Evolutionary conservation across 2,113 vertebrate species (phyloP).

Genomic region (Mystacornis crossleyi): DNA sequence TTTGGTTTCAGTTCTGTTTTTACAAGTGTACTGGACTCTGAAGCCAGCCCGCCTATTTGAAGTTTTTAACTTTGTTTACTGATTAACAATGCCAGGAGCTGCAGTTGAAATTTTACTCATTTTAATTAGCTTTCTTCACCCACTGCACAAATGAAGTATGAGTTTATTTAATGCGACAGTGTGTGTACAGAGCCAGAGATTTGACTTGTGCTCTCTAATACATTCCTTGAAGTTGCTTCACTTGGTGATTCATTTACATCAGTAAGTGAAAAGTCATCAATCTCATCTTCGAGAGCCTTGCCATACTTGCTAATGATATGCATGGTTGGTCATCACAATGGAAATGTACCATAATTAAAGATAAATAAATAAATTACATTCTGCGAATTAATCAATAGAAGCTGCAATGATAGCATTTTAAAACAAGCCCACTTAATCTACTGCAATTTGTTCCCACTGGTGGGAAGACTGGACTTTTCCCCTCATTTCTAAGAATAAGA

Average conservation of each 20-base stretch:
- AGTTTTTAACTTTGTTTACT: slow-evolving; percentile 48
- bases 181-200: neutral
- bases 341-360: slow-evolving; percentile 25
- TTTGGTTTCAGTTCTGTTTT: slow-evolving; percentile 45
- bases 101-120: slow-evolving; percentile 45
- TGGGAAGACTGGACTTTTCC: neutral
- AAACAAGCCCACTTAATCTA: neutral
- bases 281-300: slow-evolving; percentile 51
- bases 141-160: slow-evolving; percentile 48
- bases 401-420: slow-evolving; percentile 1
- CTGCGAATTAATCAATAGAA: slow-evolving; percentile 60
- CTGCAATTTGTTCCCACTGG: neutral
- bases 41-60: neutral
- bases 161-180: slow-evolving; percentile 62
- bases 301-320: slow-evolving; percentile 57
- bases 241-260: slow-evolving; percentile 65
- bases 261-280: slow-evolving; percentile 70
- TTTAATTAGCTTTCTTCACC: slow-evolving; percentile 66
- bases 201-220: slow-evolving; percentile 64
- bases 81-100: slow-evolving; percentile 47
- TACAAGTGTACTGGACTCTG: slow-evolving; percentile 25
- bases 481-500: neutral
- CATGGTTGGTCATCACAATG: slow-evolving; percentile 53
- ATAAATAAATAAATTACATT: slow-evolving; percentile 15
- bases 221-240: slow-evolving; percentile 52